phyloP scores from a whole-genome alignment of 35 echinoderm and acorn worm genomes.

The Nesometra sesokonis region DNA sequence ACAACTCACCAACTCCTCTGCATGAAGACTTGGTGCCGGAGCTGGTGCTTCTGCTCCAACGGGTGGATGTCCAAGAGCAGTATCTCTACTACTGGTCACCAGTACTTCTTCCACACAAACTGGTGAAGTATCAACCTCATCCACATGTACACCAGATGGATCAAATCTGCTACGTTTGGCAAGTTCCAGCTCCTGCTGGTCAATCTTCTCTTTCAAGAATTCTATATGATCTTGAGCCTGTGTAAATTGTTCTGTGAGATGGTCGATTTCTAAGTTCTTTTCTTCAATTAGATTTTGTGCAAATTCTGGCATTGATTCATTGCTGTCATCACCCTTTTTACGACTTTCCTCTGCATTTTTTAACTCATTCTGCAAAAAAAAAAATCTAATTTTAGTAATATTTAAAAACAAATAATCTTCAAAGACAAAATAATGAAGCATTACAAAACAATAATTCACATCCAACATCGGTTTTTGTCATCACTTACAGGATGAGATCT shows the following conservation, averaged over 20 bases:
- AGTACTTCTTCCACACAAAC: constrained; percentile 1
- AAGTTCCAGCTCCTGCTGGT: constrained; percentile 1
- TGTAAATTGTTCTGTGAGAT: constrained; percentile 47
- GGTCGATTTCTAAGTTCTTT: constrained; percentile 87
- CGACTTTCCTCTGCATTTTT: background rate
- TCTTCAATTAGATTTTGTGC: constrained; percentile 66
- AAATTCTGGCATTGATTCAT: constrained; percentile 25
- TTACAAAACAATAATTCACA: too few relatives aligned
- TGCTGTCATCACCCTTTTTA: background rate
- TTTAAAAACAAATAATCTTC: background rate
- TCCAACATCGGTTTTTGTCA: too few relatives aligned
- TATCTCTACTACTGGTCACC: background rate
- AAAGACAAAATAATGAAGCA: background rate
- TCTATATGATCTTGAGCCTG: constrained; percentile 36
- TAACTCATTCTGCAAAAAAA: background rate
- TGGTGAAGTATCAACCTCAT: background rate
- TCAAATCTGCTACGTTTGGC: background rate
- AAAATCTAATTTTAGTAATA: background rate
- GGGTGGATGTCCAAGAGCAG: constrained; percentile 27
- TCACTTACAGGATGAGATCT: too few relatives aligned
- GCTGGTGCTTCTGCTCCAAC: background rate
- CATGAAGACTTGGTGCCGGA: background rate
- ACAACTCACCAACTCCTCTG: constrained; percentile 39
- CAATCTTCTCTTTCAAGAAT: constrained; percentile 11
- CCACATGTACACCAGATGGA: background rate